Percentiles rank a stretch among this genome's conserved stretches.
Evolutionary conservation across 2,888 invertebrate species (phyloP).

Genomic region (Erpobdella octoculata): DNA sequence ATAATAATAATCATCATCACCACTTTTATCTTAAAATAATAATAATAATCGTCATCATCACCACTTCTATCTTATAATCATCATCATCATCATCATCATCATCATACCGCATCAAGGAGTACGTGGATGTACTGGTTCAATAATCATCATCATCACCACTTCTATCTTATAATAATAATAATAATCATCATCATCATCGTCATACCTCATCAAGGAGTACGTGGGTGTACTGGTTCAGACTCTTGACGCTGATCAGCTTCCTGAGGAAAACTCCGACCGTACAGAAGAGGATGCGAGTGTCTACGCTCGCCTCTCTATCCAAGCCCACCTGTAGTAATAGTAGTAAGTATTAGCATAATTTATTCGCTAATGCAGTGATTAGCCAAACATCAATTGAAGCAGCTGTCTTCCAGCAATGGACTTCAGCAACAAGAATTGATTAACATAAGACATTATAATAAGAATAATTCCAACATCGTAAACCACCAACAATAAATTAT

Average conservation of each 20-base stretch:
- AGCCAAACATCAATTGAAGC: not conserved
- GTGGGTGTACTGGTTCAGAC: slow-evolving; percentile 73
- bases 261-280: slow-evolving; percentile 82
- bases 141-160: slow-evolving; percentile 1
- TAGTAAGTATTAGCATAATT: not conserved
- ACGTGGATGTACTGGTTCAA: no score
- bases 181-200: not conserved
- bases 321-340: slow-evolving; percentile 45
- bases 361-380: no score
- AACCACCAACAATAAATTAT: not conserved
- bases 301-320: slow-evolving; percentile 55
- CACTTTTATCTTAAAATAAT: no score
- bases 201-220: slow-evolving; percentile 74
- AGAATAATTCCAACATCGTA: not conserved
- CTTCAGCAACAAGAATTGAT: no score
- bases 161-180: not conserved
- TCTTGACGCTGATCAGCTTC: slow-evolving; percentile 65
- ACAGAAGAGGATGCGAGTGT: slow-evolving; percentile 73
- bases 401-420: no score
- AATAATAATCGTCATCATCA: no score
- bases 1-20: no score
- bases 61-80: no score
- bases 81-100: no score
- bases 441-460: not conserved
- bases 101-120: no score